Base-by-base conservation (phyloP, 2,888 invertebrate species). In the Acrocyrtus sp. region DNA sequence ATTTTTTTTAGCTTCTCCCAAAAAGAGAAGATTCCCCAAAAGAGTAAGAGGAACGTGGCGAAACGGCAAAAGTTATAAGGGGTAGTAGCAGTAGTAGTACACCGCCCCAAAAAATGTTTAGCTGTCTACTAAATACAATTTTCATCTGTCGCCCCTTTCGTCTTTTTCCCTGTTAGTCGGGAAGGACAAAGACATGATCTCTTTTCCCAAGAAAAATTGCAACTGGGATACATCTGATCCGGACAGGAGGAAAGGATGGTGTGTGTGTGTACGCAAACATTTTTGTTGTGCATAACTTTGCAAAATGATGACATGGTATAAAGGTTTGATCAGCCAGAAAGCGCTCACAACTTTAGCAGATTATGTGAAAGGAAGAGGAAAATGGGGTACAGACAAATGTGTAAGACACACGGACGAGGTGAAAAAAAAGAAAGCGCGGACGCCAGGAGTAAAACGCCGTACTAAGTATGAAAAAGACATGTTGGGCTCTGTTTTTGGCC, bases 281-380 rank as follows among this genome's bases (percentile, higher is more conserved):
- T 39, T 22, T 57, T 24, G 57, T 57, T 21, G 41, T 60, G 60
- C 47, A n/a, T 22, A 17, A 41, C 5, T 43, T 43, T n/a, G n/a
- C n/a, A n/a, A n/a, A n/a, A n/a, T n/a, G n/a, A n/a, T n/a, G n/a
- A n/a, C 2, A 34, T 61, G 50, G 47, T 22, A n/a, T 24, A 65
- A 54, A 22, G 56, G 65, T 47, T 54, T 56, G 65, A 65, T 65
- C 65, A 56, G 39, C 34, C 56, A 65, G 65, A 65, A 65, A 65
- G 43, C 24, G 34, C 53, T 34, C 50, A 5, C 10, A 45, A 27
- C 45, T 63, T 51, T 15, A 22, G 65, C 24, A 56, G 65, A 56
- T 56, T 56, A 65, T 65, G 65, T 56, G 39, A 29, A 54, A 63
- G 34, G 21, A 50, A 10, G 12, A 39, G 39, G 39, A n/a, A 27